Percentiles rank a stretch among this genome's conserved stretches.
Evolutionary conservation across 2,797 vertebrate genomes (phyloP).

Genomic region (Parauchenoglanis punctatus): DNA sequence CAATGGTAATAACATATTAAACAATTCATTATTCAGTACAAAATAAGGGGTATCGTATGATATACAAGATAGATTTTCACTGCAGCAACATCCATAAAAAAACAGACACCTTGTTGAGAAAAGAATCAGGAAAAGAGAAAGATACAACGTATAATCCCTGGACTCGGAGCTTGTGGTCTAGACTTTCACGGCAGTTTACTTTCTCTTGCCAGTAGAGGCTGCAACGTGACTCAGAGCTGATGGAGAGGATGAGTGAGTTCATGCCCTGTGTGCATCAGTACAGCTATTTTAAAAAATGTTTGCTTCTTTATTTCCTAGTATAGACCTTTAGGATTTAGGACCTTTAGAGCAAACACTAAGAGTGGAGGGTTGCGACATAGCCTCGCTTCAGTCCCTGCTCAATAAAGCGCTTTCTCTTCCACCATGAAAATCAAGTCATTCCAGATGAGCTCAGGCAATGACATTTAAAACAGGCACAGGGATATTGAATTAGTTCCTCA

Average conservation of each 20-base stretch:
- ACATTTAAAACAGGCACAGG: constrained; percentile 80
- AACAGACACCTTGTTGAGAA: not conserved
- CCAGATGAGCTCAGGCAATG: constrained; percentile 77
- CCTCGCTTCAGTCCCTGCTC: constrained; percentile 59
- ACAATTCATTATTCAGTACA: constrained; percentile 8
- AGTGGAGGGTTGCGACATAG: constrained; percentile 46
- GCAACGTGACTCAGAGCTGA: constrained; percentile 38
- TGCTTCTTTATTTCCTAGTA: constrained; percentile 64
- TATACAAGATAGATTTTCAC: not conserved
- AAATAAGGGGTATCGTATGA: not conserved
- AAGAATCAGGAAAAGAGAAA: not conserved
- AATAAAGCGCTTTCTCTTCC: constrained; percentile 75
- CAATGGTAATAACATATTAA: not conserved
- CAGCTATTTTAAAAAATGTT: constrained; percentile 55
- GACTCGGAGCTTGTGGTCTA: constrained; percentile 48
- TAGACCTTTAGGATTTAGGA: constrained; percentile 68
- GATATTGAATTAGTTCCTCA: constrained; percentile 80
- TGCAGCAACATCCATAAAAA: not conserved
- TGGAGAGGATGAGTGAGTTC: constrained; percentile 49
- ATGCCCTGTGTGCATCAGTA: constrained; percentile 52
- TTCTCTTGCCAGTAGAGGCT: constrained; percentile 49
- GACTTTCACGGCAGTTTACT: constrained; percentile 51
- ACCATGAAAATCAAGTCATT: constrained; percentile 79
- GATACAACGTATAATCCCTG: constrained; percentile 27
- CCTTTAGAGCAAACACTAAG: constrained; percentile 55